Conservation (phyloP, 2,797 vertebrate genomes). For the Cygnus olor region DNA sequence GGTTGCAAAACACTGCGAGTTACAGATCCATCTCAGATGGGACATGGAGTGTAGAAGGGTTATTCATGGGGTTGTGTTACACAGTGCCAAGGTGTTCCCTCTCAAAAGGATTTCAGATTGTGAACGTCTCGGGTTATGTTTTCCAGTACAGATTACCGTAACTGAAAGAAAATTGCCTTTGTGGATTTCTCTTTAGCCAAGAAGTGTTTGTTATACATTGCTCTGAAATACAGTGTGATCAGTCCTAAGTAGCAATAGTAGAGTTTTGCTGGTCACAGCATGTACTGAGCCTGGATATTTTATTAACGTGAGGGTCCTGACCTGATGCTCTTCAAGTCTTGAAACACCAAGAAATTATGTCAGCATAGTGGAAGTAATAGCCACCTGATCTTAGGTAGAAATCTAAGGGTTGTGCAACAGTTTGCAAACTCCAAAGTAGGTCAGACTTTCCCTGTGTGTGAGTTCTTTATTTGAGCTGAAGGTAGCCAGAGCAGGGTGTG, state of each 20-base stretch:
- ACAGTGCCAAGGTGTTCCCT: neutral
- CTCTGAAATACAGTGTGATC: neutral
- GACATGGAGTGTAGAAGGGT: neutral
- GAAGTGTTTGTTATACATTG: neutral
- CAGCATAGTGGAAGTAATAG: neutral
- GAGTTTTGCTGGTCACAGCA: neutral
- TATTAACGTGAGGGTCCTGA: neutral
- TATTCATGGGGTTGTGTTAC: neutral
- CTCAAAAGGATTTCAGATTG: neutral
- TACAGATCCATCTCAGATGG: neutral
- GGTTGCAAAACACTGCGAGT: neutral
- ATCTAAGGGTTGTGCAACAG: neutral
- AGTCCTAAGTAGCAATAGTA: neutral
- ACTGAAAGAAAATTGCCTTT: neutral
- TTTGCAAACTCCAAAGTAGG: neutral
- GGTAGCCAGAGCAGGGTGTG: neutral
- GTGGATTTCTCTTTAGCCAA: neutral
- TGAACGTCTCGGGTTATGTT: neutral
- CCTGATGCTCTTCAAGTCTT: neutral
- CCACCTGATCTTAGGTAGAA: neutral
- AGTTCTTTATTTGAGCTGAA: constrained; percentile 14
- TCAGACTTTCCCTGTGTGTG: neutral
- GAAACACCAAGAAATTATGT: no score
- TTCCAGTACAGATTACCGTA: neutral
- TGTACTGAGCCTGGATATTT: neutral